These are phyloP conservation scores for Metallyticus violacea DNA, from an alignment of 2,888 invertebrate genomes.

Conservation along the genomic window DNA sequence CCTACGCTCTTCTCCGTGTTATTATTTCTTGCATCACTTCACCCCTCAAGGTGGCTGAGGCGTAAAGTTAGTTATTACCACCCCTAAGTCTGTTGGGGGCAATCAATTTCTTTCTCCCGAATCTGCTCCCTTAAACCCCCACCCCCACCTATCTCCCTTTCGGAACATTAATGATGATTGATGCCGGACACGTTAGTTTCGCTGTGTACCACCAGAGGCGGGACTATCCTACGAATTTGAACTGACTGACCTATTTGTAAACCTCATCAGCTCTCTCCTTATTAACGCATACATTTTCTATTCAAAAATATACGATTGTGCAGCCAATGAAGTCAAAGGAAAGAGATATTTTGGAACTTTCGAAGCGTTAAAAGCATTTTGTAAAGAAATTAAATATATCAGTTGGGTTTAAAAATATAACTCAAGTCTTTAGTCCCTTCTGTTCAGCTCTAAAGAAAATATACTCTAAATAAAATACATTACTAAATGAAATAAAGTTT, in stretches of 20 bases:
- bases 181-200: not conserved
- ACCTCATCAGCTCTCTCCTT: too few species aligned
- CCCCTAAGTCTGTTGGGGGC: not conserved
- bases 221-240: not conserved
- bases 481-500: too few species aligned
- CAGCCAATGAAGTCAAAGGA: too few species aligned
- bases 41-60: not conserved
- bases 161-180: slow-evolving; percentile 12
- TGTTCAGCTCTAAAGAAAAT: too few species aligned
- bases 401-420: too few species aligned
- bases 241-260: not conserved
- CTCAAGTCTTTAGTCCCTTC: too few species aligned
- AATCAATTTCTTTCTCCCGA: not conserved
- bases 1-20: not conserved
- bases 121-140: not conserved
- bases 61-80: not conserved
- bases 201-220: not conserved
- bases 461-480: too few species aligned
- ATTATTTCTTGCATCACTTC: not conserved
- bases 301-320: too few species aligned
- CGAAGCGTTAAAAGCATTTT: too few species aligned
- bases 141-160: not conserved
- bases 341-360: too few species aligned
- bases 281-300: not conserved
- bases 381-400: too few species aligned